Evolutionary conservation across 2,113 vertebrate species (phyloP).

Genomic region (Gavialis gangeticus): DNA sequence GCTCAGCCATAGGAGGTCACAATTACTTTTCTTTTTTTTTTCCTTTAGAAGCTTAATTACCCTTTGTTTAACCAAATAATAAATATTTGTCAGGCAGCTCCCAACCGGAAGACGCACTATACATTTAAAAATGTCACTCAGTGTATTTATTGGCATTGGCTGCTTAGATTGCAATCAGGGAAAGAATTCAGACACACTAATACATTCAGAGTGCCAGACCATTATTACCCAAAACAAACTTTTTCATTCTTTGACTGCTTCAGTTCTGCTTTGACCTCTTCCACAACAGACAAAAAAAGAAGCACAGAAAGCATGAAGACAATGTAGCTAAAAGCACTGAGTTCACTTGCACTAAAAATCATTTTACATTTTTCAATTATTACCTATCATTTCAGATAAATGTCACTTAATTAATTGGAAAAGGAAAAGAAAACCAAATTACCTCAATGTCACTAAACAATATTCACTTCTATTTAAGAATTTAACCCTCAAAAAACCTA

Average conservation of each 20-base stretch:
- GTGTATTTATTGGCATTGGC: slow-evolving; percentile 38
- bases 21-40: slow-evolving; percentile 29
- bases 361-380: background rate
- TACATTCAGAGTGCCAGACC: background rate
- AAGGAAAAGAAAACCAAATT: background rate
- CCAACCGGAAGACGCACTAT: slow-evolving; percentile 38
- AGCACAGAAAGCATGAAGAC: background rate
- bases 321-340: background rate
- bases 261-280: background rate
- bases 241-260: background rate
- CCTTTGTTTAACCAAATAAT: slow-evolving; percentile 54
- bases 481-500: background rate
- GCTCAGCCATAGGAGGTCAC: slow-evolving; percentile 24
- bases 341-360: too few relatives aligned
- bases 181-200: slow-evolving; percentile 34
- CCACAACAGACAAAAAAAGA: background rate
- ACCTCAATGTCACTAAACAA: background rate
- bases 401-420: background rate
- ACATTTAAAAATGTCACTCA: slow-evolving; percentile 43
- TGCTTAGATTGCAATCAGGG: slow-evolving; percentile 37
- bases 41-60: slow-evolving; percentile 51
- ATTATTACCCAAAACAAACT: slow-evolving; percentile 20
- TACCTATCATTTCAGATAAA: background rate
- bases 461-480: background rate
- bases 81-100: slow-evolving; percentile 24